Evolutionary conservation across 2,113 vertebrate species (phyloP).

Genomic region (Coregonus clupeaformis): DNA sequence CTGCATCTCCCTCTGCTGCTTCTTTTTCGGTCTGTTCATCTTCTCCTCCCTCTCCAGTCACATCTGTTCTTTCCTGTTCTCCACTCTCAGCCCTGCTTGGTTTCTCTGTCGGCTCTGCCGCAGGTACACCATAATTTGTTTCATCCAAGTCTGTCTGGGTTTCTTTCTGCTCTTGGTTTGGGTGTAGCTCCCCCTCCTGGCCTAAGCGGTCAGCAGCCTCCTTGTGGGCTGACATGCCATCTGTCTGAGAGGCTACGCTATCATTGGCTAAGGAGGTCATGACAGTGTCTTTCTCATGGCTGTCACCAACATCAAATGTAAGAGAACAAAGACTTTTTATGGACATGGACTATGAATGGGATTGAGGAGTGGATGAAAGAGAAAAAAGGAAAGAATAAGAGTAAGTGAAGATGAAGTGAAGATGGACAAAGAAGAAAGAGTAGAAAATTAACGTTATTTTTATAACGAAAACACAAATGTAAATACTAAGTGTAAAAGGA

Average conservation of each 20-base stretch:
- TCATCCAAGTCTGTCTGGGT: not conserved
- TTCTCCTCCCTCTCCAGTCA: not conserved
- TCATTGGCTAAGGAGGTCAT: not conserved
- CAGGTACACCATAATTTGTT: no score
- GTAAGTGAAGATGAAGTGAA: not conserved
- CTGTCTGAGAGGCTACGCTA: not conserved
- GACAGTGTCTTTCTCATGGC: not conserved
- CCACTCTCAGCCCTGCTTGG: not conserved
- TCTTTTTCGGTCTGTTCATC: not conserved
- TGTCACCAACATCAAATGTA: slow-evolving; percentile 47
- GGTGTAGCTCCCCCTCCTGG: slow-evolving; percentile 2
- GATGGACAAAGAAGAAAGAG: slow-evolving; percentile 23
- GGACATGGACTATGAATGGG: not conserved
- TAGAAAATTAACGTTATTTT: not conserved
- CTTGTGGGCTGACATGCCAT: not conserved
- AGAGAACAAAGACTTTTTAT: slow-evolving; percentile 21
- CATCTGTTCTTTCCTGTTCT: not conserved
- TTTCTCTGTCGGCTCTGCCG: not conserved
- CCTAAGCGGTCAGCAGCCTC: not conserved
- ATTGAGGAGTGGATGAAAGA: not conserved
- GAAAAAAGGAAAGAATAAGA: not conserved
- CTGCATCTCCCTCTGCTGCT: not conserved
- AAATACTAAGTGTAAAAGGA: not conserved
- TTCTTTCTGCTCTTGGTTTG: not conserved
- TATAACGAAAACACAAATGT: no score